These are phyloP conservation scores for Aphaenogaster floridana DNA, from an alignment of 1,140 invertebrate species.

Conservation along the genomic window DNA sequence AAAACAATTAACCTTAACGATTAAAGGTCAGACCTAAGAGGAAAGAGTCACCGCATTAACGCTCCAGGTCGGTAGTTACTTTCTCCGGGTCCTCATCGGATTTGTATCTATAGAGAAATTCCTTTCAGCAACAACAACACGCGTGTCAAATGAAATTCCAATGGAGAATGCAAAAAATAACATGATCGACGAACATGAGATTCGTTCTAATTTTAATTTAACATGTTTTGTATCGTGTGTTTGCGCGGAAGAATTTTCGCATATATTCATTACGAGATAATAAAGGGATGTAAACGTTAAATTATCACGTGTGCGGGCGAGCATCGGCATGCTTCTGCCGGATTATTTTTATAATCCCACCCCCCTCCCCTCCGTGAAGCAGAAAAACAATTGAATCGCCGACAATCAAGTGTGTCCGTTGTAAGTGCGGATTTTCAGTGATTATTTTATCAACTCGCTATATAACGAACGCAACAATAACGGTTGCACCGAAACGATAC, in stretches of 20 bases:
- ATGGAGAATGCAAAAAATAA: background rate
- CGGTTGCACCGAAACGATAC: background rate
- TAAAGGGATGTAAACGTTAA: slow-evolving; percentile 50
- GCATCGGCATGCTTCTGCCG: slow-evolving; percentile 1
- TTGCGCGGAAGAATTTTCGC: slow-evolving; percentile 2
- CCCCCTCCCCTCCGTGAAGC: background rate
- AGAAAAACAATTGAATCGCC: slow-evolving; percentile 35
- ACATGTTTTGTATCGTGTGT: background rate
- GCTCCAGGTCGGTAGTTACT: slow-evolving; percentile 7
- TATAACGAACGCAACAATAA: slow-evolving; percentile 44
- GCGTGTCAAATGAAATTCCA: background rate
- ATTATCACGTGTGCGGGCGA: background rate
- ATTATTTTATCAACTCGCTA: slow-evolving; percentile 50
- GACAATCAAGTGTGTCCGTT: slow-evolving; percentile 39
- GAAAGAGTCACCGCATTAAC: background rate
- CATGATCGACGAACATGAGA: background rate
- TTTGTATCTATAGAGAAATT: slow-evolving; percentile 2
- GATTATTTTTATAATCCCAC: slow-evolving; percentile 55
- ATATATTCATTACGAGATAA: slow-evolving; percentile 38
- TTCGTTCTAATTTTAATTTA: slow-evolving; percentile 42
- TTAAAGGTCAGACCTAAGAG: slow-evolving; percentile 65
- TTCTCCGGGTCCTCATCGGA: background rate
- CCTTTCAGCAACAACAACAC: background rate
- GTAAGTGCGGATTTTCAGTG: slow-evolving; percentile 45
- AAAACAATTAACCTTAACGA: slow-evolving; percentile 75